phyloP scores from a whole-genome alignment of 2,888 invertebrate genomes.

The Microdon myrmicae region DNA sequence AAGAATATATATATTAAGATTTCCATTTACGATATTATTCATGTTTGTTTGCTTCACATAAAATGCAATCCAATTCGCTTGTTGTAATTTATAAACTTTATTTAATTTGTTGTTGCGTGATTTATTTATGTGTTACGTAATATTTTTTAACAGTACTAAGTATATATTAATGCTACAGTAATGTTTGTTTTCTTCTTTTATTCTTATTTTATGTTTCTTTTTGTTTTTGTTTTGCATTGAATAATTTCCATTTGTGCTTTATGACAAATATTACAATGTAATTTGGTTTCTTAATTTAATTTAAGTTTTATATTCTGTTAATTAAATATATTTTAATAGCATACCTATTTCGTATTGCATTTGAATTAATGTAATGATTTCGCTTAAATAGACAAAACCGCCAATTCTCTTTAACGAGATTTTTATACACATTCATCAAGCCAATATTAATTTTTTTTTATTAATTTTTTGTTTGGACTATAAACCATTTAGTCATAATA shows the following conservation, averaged over 20 bases:
- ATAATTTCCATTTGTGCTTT: slow-evolving; percentile 55
- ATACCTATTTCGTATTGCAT: slow-evolving; percentile 18
- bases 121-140: slow-evolving; percentile 44
- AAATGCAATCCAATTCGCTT: slow-evolving; percentile 19
- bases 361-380: slow-evolving; percentile 17
- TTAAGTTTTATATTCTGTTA: slow-evolving; percentile 25
- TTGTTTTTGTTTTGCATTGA: slow-evolving; percentile 25
- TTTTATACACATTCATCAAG: too few relatives aligned
- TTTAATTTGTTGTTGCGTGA: slow-evolving; percentile 16
- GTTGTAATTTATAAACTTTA: slow-evolving; percentile 8
- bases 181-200: slow-evolving; percentile 35
- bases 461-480: too few relatives aligned
- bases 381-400: slow-evolving; percentile 5
- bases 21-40: too few relatives aligned
- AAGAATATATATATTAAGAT: too few relatives aligned
- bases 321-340: slow-evolving; percentile 16
- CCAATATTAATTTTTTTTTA: too few relatives aligned
- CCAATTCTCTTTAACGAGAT: too few relatives aligned
- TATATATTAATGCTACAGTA: slow-evolving; percentile 46
- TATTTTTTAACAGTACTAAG: slow-evolving; percentile 47
- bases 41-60: slow-evolving; percentile 8
- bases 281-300: slow-evolving; percentile 40
- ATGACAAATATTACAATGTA: slow-evolving; percentile 56
- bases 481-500: too few relatives aligned
- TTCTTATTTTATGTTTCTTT: slow-evolving; percentile 24